Evolutionary conservation across 2,113 vertebrate genomes (phyloP).

Genomic region (Erythrolamprus reginae): DNA sequence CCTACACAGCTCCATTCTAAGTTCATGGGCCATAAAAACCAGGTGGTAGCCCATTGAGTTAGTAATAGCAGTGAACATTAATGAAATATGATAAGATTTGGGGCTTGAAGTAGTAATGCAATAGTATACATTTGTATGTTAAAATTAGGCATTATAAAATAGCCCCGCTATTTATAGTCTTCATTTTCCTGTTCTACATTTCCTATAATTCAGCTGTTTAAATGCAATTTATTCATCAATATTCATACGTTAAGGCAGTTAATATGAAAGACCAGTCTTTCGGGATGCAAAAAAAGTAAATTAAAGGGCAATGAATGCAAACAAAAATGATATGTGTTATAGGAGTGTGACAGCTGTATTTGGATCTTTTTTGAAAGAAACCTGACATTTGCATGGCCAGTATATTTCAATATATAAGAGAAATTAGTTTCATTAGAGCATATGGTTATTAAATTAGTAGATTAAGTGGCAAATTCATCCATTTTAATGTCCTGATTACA

Average conservation of each 20-base stretch:
- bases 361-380: slow-evolving; percentile 8
- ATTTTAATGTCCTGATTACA: slow-evolving; percentile 37
- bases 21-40: not conserved
- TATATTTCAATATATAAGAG: slow-evolving; percentile 25
- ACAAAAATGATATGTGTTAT: not conserved
- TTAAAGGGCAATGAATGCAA: not conserved
- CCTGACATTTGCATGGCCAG: not conserved
- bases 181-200: not conserved
- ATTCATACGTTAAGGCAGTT: not conserved
- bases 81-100: slow-evolving; percentile 9
- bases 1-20: not conserved
- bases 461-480: slow-evolving; percentile 37
- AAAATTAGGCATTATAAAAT: slow-evolving; percentile 14
- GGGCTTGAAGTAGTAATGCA: not conserved
- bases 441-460: slow-evolving; percentile 37
- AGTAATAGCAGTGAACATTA: not conserved
- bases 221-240: slow-evolving; percentile 13
- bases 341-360: not conserved
- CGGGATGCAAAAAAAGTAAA: not conserved
- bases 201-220: not conserved
- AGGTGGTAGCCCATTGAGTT: not conserved
- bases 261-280: not conserved
- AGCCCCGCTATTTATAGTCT: not conserved
- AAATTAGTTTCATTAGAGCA: slow-evolving; percentile 22
- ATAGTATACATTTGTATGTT: not conserved